Conservation (phyloP, 2,113 vertebrate genomes). For the Astur gentilis region DNA sequence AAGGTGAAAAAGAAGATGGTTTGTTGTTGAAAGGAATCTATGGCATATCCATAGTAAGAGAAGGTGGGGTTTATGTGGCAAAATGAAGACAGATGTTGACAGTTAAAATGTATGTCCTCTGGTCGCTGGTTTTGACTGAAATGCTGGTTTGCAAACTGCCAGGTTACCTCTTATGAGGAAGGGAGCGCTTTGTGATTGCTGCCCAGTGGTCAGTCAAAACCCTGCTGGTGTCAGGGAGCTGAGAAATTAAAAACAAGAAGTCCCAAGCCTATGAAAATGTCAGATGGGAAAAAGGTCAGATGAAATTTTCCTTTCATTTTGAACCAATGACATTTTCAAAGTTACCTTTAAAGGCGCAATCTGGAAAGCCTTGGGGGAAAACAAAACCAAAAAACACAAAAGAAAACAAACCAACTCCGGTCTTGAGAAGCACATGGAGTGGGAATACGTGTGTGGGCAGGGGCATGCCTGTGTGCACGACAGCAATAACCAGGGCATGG, state of each 20-base stretch:
- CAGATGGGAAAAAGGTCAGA: slow-evolving; percentile 30
- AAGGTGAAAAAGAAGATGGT: not conserved
- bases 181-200: not conserved
- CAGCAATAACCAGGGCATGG: not conserved
- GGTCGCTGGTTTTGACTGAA: not conserved
- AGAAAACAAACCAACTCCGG: not conserved
- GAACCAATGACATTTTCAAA: slow-evolving; percentile 53
- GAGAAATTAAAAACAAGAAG: not conserved
- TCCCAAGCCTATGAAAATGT: slow-evolving; percentile 40
- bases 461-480: not conserved
- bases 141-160: not conserved
- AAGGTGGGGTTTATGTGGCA: not conserved
- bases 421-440: not conserved
- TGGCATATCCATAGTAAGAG: not conserved
- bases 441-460: rapidly evolving
- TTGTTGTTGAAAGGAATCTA: not conserved
- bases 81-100: not conserved
- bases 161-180: not conserved
- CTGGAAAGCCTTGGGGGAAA: not conserved
- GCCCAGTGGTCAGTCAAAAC: not conserved
- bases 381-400: not conserved
- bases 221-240: not conserved
- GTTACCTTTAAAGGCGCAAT: not conserved
- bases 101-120: not conserved
- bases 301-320: slow-evolving; percentile 31